phyloP scores from a whole-genome alignment of 2,797 vertebrate genomes.

The Hoplostethus atlanticus region DNA sequence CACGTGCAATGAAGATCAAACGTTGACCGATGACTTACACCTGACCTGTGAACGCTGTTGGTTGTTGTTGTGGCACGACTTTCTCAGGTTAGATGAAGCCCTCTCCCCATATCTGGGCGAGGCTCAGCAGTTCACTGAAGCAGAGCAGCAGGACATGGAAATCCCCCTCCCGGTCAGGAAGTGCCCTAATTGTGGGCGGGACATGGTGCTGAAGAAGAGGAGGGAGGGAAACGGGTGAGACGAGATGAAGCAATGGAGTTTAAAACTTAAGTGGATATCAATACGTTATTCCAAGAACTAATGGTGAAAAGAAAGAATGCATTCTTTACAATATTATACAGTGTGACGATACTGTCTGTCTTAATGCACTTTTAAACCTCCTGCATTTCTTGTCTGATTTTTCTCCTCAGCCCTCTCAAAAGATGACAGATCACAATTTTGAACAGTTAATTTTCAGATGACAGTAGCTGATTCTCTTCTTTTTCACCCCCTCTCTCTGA shows the following conservation, averaged over 20 bases:
- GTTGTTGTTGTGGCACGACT: background rate
- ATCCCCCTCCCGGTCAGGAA: slow-evolving; percentile 87
- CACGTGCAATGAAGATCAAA: background rate
- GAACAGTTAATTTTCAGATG: background rate
- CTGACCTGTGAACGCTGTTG: background rate
- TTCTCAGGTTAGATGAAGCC: slow-evolving; percentile 92
- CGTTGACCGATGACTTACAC: background rate
- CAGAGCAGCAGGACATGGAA: slow-evolving; percentile 86
- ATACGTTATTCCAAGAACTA: background rate
- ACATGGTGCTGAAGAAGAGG: slow-evolving; percentile 95
- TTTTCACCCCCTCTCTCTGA: background rate
- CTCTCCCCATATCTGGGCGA: slow-evolving; percentile 92
- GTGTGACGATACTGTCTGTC: background rate
- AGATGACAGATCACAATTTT: background rate
- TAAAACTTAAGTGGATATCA: background rate
- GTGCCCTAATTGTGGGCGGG: slow-evolving; percentile 91
- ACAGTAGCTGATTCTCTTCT: background rate
- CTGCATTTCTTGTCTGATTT: background rate
- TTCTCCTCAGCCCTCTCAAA: background rate
- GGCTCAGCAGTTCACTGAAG: slow-evolving; percentile 80
- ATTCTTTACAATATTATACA: background rate
- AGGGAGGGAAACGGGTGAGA: slow-evolving; percentile 88
- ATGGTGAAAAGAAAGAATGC: too few species aligned
- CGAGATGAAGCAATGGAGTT: background rate
- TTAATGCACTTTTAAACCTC: too few species aligned